Evolutionary conservation across 2,113 vertebrate species (phyloP).

Genomic region (Maccullochella peelii): DNA sequence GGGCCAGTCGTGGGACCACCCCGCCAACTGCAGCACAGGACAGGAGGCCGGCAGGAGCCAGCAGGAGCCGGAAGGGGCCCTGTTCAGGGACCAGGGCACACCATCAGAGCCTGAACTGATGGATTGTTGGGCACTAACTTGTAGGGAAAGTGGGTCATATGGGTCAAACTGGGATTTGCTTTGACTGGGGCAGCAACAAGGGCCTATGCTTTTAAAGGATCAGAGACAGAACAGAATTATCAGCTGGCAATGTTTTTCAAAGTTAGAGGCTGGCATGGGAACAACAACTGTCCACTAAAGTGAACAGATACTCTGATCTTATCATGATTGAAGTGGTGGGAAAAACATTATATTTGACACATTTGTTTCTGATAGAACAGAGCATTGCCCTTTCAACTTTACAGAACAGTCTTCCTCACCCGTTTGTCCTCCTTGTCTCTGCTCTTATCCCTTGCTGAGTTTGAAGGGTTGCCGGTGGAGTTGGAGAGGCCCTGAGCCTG

Average conservation of each 20-base stretch:
- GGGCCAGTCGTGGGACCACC: slow-evolving; percentile 46
- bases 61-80: slow-evolving; percentile 25
- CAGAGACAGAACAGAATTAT: slow-evolving; percentile 33
- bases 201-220: slow-evolving; percentile 22
- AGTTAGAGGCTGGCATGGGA: slow-evolving; percentile 15
- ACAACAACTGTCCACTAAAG: background rate
- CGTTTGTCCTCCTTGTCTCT: slow-evolving; percentile 90
- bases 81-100: slow-evolving; percentile 60
- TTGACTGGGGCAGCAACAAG: slow-evolving; percentile 1
- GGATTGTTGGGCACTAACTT: slow-evolving; percentile 58
- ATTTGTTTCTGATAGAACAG: background rate
- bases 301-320: background rate
- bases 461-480: slow-evolving; percentile 59
- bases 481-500: slow-evolving; percentile 68
- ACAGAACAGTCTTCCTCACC: slow-evolving; percentile 78
- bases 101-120: slow-evolving; percentile 59
- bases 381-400: background rate
- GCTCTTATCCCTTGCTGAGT: slow-evolving; percentile 83
- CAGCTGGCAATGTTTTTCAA: slow-evolving; percentile 24
- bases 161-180: slow-evolving; percentile 46
- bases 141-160: slow-evolving; percentile 27
- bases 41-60: slow-evolving; percentile 32
- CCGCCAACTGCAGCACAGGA: slow-evolving; percentile 55
- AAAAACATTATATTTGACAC: background rate
- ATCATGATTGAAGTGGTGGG: background rate